Evolutionary conservation across 2,797 vertebrate species (phyloP).

Genomic region (Gallinago nigripennis): DNA sequence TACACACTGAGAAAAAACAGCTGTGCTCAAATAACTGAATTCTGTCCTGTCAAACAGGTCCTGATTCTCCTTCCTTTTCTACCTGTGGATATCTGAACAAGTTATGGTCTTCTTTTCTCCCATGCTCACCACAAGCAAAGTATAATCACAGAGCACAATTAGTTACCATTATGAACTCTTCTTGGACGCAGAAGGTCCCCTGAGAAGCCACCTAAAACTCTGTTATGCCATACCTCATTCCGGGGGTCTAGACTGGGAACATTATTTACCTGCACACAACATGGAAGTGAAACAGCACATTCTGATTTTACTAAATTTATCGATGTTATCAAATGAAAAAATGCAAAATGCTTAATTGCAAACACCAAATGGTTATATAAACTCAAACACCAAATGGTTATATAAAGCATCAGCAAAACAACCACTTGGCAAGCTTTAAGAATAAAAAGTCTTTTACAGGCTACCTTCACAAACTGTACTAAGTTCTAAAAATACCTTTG

Average conservation of each 20-base stretch:
- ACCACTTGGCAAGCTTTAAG: not conserved
- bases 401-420: not conserved
- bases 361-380: not conserved
- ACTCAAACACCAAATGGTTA: not conserved
- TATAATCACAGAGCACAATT: not conserved
- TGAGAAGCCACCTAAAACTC: not conserved
- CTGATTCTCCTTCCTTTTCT: not conserved
- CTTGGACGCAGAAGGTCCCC: not conserved
- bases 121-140: not conserved
- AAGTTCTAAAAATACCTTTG: not conserved
- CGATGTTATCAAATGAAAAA: not conserved
- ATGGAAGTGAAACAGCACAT: not conserved
- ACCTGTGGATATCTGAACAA: not conserved
- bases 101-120: not conserved
- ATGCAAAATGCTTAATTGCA: not conserved
- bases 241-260: not conserved
- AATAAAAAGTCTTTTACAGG: not conserved
- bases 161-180: not conserved
- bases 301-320: not conserved
- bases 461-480: not conserved
- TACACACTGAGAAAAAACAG: not conserved
- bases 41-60: not conserved
- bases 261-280: not conserved
- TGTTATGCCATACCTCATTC: not conserved
- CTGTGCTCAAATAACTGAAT: not conserved